A percentile compares a stretch with the other conserved stretches of the same genome.
Conservation (phyloP, 2,113 vertebrate genomes). For the Alosa alosa region DNA sequence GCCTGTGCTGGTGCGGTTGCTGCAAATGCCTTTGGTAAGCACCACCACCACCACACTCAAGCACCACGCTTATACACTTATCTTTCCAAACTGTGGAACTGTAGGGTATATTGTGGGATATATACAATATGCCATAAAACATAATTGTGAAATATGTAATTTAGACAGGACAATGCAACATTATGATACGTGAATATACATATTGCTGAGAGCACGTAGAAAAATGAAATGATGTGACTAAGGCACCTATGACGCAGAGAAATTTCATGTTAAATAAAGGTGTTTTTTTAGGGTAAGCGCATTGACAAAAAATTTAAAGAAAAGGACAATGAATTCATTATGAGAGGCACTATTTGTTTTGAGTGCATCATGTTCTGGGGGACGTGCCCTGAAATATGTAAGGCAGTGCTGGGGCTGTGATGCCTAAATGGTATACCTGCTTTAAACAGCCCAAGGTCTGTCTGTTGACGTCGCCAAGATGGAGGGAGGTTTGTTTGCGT, state of each 20-base stretch:
- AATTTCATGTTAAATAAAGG: too few relatives aligned
- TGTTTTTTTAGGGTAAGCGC: neutral
- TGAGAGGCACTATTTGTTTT: neutral
- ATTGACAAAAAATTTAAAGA: neutral
- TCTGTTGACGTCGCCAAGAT: neutral
- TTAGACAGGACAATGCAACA: neutral
- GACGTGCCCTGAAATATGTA: neutral
- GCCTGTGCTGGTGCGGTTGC: constrained; percentile 79
- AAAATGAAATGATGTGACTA: neutral
- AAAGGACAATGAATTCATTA: neutral
- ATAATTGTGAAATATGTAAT: neutral
- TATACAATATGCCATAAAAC: neutral
- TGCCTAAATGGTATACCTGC: neutral
- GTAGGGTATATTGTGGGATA: neutral
- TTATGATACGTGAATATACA: too few relatives aligned
- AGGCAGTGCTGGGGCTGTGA: neutral
- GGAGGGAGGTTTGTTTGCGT: neutral
- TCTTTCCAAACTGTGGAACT: neutral
- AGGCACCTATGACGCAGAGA: too few relatives aligned
- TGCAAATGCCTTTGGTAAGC: constrained; percentile 78
- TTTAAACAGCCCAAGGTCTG: neutral
- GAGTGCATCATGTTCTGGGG: neutral
- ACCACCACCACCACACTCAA: neutral
- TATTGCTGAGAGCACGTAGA: too few relatives aligned
- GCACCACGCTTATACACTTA: neutral